These are phyloP conservation scores for Drosophila ohnishii DNA, from an alignment of 1,140 invertebrate genomes.

Conservation along the genomic window DNA sequence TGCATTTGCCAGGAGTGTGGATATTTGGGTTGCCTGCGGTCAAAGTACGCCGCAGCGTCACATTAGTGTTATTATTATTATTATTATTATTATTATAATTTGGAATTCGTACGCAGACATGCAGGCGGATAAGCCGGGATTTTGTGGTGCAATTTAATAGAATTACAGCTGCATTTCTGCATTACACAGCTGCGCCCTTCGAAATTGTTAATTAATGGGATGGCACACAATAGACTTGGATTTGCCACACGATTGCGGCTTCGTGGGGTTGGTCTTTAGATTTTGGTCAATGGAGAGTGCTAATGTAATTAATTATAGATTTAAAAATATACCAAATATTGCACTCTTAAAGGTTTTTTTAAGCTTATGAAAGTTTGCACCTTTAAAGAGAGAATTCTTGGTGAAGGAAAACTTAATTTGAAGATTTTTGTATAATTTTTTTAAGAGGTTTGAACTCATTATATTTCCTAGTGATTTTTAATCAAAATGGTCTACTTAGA, in stretches of 20 bases:
- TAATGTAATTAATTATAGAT: background rate
- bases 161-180: slow-evolving; percentile 63
- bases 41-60: slow-evolving; percentile 32
- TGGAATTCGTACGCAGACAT: slow-evolving; percentile 40
- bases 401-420: too few relatives aligned
- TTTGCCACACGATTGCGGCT: slow-evolving; percentile 12
- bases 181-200: slow-evolving; percentile 19
- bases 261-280: background rate
- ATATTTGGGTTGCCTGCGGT: slow-evolving; percentile 39
- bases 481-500: background rate
- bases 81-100: slow-evolving; percentile 30
- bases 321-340: too few relatives aligned
- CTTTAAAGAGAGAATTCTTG: background rate
- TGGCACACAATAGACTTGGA: slow-evolving; percentile 22
- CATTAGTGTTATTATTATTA: slow-evolving; percentile 37
- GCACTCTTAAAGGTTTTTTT: too few relatives aligned
- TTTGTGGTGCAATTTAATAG: slow-evolving; percentile 71
- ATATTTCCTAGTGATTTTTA: background rate
- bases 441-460: background rate
- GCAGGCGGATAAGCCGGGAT: slow-evolving; percentile 65
- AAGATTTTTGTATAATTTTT: background rate
- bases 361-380: too few relatives aligned
- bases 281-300: background rate
- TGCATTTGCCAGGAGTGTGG: slow-evolving; percentile 14
- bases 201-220: slow-evolving; percentile 59